Conservation (phyloP, 2,888 invertebrate genomes). For the Diloba caeruleocephala region DNA sequence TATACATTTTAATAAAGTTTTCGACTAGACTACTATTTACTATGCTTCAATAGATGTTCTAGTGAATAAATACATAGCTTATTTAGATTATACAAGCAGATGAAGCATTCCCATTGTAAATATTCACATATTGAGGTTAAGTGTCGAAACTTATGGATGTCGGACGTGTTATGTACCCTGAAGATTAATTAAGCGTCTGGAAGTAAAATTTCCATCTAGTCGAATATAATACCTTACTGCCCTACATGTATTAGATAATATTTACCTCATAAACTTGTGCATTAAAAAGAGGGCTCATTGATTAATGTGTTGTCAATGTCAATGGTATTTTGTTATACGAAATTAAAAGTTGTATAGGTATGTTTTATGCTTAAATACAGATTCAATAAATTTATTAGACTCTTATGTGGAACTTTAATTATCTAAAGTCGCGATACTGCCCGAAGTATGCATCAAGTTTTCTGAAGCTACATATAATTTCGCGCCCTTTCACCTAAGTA, state of each 20-base stretch:
- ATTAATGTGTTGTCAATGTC: slow-evolving; percentile 77
- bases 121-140: slow-evolving; percentile 84
- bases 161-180: slow-evolving; percentile 61
- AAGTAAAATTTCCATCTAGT: slow-evolving; percentile 24
- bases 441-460: slow-evolving; percentile 54
- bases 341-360: slow-evolving; percentile 28
- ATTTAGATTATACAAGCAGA: slow-evolving; percentile 42
- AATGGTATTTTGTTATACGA: slow-evolving; percentile 56
- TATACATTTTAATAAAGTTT: slow-evolving; percentile 54
- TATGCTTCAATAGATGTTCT: slow-evolving; percentile 23
- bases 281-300: slow-evolving; percentile 66
- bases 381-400: not conserved
- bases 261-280: slow-evolving; percentile 51
- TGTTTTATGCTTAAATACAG: not conserved
- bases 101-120: slow-evolving; percentile 67
- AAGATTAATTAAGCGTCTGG: slow-evolving; percentile 36
- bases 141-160: slow-evolving; percentile 77
- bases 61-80: slow-evolving; percentile 18
- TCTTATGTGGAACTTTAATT: too few species aligned
- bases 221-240: slow-evolving; percentile 9
- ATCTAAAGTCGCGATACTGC: slow-evolving; percentile 17
- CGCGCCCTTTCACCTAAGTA: slow-evolving; percentile 86
- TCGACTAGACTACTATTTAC: slow-evolving; percentile 37
- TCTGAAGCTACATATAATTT: slow-evolving; percentile 73
- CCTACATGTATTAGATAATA: slow-evolving; percentile 32